A percentile compares a stretch with the other conserved stretches of the same genome.
phyloP scores from a whole-genome alignment of 1,140 invertebrate genomes.

The Lasioglossum baleicum region DNA sequence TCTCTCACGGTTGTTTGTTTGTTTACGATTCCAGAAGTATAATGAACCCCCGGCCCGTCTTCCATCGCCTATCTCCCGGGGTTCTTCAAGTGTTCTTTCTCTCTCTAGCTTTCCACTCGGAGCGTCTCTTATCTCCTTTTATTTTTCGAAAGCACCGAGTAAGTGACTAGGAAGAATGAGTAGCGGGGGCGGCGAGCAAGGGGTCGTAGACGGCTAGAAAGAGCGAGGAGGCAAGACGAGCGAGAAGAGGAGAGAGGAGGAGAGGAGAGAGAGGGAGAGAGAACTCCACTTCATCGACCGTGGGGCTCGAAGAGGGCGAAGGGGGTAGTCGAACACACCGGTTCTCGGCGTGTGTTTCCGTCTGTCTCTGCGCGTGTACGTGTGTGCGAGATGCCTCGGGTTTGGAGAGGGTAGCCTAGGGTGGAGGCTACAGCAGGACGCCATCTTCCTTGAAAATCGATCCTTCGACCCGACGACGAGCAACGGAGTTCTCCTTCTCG shows the following conservation, averaged over 20 bases:
- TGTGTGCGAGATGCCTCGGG: background rate
- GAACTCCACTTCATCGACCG: conserved; percentile 56
- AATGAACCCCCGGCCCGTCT: conserved; percentile 42
- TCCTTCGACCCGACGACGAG: conserved; percentile 40
- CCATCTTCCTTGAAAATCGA: conserved; percentile 56
- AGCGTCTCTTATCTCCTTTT: conserved; percentile 22
- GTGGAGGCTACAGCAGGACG: conserved; percentile 38
- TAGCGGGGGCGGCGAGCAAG: too few relatives aligned
- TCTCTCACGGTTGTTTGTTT: conserved; percentile 40
- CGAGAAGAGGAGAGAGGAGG: background rate
- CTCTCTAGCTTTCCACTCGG: background rate
- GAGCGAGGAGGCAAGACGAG: too few relatives aligned
- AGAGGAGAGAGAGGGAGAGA: background rate
- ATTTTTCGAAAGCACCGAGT: conserved; percentile 39
- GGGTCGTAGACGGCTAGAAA: background rate
- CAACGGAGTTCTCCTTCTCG: conserved; percentile 24
- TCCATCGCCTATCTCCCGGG: conserved; percentile 20
- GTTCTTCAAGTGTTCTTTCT: conserved; percentile 11
- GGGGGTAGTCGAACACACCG: background rate
- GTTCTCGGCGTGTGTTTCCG: background rate
- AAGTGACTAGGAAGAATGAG: conserved; percentile 20
- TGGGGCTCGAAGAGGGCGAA: conserved; percentile 19
- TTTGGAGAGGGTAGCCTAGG: conserved; percentile 8
- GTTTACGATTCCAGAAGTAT: conserved; percentile 55
- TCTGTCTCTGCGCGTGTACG: background rate